Percentiles rank a stretch among this genome's conserved stretches.
Evolutionary conservation across 2,113 vertebrate genomes (phyloP).

Genomic region (Lanius collurio): DNA sequence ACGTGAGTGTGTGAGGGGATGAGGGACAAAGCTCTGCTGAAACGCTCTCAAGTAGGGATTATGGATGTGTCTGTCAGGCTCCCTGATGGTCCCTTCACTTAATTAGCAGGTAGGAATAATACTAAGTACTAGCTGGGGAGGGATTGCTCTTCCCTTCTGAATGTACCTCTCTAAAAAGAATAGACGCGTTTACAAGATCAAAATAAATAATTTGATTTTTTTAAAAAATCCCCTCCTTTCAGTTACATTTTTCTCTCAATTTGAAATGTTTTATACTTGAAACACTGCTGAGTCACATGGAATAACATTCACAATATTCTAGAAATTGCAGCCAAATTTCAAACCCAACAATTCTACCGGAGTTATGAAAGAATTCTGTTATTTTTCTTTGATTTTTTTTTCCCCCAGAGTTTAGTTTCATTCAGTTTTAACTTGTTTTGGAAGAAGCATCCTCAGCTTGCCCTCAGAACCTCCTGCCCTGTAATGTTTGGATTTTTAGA

Average conservation of each 20-base stretch:
- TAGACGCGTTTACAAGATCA: not conserved
- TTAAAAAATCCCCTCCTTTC: not conserved
- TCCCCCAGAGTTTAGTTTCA: not conserved
- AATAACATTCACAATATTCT: not conserved
- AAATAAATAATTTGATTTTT: not conserved
- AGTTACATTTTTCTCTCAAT: not conserved
- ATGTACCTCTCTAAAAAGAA: not conserved
- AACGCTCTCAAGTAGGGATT: not conserved
- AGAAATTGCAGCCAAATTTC: not conserved
- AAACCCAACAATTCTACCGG: not conserved
- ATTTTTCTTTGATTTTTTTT: not conserved
- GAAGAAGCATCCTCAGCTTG: not conserved
- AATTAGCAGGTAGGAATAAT: slow-evolving; percentile 15
- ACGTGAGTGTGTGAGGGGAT: not conserved
- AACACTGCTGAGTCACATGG: not conserved
- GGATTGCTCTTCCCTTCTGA: not conserved
- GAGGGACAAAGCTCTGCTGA: not conserved
- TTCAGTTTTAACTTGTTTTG: not conserved
- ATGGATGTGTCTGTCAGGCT: slow-evolving; percentile 14
- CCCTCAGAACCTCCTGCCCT: not conserved
- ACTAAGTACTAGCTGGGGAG: not conserved
- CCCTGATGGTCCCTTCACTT: not conserved
- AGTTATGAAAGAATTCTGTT: not conserved
- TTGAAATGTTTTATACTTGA: not conserved
- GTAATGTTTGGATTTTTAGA: not conserved